Evolutionary conservation across 2,888 invertebrate species (phyloP).

Genomic region (Sepiola atlantica): DNA sequence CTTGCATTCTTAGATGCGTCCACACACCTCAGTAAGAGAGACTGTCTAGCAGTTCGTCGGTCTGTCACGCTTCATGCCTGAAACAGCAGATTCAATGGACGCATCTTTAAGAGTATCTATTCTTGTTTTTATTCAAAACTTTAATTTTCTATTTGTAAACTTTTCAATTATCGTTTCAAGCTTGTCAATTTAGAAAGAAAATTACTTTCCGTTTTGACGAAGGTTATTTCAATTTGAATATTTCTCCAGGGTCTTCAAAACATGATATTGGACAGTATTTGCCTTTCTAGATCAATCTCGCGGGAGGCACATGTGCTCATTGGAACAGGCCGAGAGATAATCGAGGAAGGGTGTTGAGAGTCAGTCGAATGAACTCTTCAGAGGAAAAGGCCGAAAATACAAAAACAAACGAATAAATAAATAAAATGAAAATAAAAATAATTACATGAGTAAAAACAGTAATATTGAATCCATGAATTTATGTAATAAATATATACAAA

Average conservation of each 20-base stretch:
- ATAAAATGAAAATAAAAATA: too few species aligned
- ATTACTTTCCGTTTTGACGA: background rate
- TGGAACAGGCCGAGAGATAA: background rate
- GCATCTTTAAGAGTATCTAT: background rate
- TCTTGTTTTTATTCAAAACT: background rate
- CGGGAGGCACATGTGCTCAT: background rate
- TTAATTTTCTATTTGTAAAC: background rate
- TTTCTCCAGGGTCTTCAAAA: background rate
- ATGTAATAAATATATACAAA: too few species aligned
- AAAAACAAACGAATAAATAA: background rate
- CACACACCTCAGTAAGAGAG: too few species aligned
- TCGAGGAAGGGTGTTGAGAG: background rate
- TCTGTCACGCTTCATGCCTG: too few species aligned
- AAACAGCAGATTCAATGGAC: too few species aligned
- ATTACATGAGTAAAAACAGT: too few species aligned
- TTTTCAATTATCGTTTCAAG: constrained; percentile 32
- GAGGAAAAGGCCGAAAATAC: background rate
- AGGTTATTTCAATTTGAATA: background rate
- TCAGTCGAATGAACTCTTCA: background rate
- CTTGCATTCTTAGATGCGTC: too few species aligned
- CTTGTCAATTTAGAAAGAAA: background rate
- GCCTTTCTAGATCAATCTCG: background rate
- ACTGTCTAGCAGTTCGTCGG: too few species aligned
- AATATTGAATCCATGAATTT: too few species aligned
- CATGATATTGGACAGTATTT: background rate